Evolutionary conservation across 2,888 invertebrate genomes (phyloP), one percentile per base, ranked within the genome.

Genomic region (Plagodis dolabraria): DNA sequence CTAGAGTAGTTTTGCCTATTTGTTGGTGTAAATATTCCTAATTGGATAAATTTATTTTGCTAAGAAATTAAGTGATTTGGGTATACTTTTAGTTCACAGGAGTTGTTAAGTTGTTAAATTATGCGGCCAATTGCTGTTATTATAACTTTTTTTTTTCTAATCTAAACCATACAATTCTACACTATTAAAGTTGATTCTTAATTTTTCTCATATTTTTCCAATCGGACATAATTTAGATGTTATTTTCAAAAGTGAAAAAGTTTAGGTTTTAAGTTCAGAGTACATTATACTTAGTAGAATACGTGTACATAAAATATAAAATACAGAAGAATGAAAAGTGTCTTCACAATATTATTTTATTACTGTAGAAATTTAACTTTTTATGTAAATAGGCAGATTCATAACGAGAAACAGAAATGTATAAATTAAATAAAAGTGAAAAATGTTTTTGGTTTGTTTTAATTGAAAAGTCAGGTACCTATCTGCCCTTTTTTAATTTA

Each of bases 361-460:
- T 83, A 85, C 74, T 75, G 74, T 84, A 86, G 80, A 81, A 74
- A 76, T 80, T 82, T 80, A 79, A 80, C 78, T 82, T 85, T 89
- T 83, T 86, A 87, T 77, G 87, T 90, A 91, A 80, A 80, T 80
- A 80, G 79, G 71, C 66, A 65, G 62, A 77, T 53, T 46, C 60
- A 46, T 79, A 81, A 80, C 79, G 83, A 76, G 75, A 84, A 82
- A 82, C 79, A 84, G 80, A 86, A 82, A 77, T 90, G 87, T 89
- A 87, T 86, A 86, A 89, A 85, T 84, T 71, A 56, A 79, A 87
- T 85, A 85, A 85, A 87, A 87, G 77, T 62, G 62, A 53, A 65
- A 67, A 67, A 68, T 67, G 64, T 64, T 65, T 42, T 12, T 22
- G 33, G 9, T 46, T 58, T 7, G 53, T 59, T 53, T 53, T 50